Conservation (phyloP, 2,113 vertebrate genomes). For the Strigops habroptila region DNA sequence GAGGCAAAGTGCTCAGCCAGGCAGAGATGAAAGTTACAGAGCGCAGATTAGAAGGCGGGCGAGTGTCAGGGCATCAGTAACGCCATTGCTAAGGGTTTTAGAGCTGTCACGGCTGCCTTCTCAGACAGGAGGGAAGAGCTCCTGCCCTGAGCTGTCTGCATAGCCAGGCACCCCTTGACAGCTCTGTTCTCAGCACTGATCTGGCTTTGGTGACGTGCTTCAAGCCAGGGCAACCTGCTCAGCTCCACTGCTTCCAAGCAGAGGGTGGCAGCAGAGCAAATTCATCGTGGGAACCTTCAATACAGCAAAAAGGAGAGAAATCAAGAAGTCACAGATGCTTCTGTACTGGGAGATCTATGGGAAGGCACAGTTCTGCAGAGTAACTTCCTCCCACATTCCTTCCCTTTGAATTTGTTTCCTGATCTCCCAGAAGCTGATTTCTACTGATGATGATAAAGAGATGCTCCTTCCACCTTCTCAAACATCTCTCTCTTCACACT, state of each 20-base stretch:
- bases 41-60: constrained; percentile 40
- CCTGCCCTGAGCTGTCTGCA: constrained; percentile 61
- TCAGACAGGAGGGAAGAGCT: background rate
- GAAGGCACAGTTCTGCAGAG: background rate
- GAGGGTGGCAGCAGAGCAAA: background rate
- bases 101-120: background rate
- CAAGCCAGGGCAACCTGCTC: background rate
- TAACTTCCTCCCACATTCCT: background rate
- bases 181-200: background rate
- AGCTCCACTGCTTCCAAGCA: background rate
- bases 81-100: background rate
- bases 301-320: background rate
- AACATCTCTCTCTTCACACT: background rate
- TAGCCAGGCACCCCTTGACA: background rate
- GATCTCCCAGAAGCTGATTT: background rate
- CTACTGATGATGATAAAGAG: background rate
- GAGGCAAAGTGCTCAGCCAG: constrained; percentile 10
- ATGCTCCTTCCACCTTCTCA: background rate
- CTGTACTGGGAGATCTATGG: background rate
- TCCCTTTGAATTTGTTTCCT: background rate
- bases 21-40: background rate
- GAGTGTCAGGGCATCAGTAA: background rate
- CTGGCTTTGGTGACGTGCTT: background rate
- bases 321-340: background rate
- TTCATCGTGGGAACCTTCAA: background rate